Percentiles rank a stretch among this genome's conserved stretches.
Conservation (phyloP, 2,888 invertebrate species). For the Cryptus armator region DNA sequence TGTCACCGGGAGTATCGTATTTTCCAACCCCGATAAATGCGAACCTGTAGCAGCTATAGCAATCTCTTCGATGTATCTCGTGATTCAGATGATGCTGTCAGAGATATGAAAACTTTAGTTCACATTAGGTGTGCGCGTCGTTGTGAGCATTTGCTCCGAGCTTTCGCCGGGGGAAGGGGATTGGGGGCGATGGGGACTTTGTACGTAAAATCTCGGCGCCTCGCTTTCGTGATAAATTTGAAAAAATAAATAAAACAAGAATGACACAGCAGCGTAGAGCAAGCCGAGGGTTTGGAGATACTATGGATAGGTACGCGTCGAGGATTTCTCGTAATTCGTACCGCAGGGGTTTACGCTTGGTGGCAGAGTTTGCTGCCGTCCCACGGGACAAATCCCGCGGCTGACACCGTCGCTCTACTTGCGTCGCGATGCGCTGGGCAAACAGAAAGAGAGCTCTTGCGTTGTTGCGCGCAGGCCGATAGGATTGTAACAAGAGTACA, state of each 20-base stretch:
- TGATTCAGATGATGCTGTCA: background rate
- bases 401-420: conserved; percentile 19
- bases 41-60: background rate
- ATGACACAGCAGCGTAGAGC: background rate
- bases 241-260: conserved; percentile 28
- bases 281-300: conserved; percentile 5
- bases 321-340: conserved; percentile 50
- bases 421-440: background rate
- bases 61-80: background rate
- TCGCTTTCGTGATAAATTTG: conserved; percentile 34
- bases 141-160: background rate
- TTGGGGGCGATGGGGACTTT: background rate
- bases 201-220: conserved; percentile 20
- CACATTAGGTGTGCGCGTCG: background rate
- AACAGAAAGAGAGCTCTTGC: background rate
- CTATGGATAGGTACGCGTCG: conserved; percentile 12
- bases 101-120: background rate
- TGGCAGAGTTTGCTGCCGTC: conserved; percentile 2
- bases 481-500: conserved; percentile 11
- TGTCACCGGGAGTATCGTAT: background rate
- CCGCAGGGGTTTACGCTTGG: conserved; percentile 47
- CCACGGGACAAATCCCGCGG: conserved; percentile 47
- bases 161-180: no score
- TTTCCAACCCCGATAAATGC: background rate
- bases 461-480: conserved; percentile 9